These are phyloP conservation scores for Rhagonycha lutea DNA, from an alignment of 2,888 invertebrate genomes.

Conservation along the genomic window DNA sequence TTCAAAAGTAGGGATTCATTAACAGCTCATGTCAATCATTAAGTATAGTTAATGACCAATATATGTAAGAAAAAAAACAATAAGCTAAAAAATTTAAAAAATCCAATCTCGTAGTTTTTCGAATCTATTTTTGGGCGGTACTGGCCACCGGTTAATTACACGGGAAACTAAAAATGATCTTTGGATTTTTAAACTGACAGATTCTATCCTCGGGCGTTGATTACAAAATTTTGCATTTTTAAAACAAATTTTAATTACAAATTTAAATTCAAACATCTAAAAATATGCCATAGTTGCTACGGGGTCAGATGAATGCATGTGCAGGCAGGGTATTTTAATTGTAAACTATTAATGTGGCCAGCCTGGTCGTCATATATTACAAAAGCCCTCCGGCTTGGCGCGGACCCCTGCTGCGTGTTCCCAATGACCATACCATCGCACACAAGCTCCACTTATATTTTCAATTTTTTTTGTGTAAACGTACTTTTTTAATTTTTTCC, in stretches of 20 bases:
- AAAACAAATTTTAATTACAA: background rate
- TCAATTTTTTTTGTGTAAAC: conserved; percentile 20
- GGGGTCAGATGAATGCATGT: conserved; percentile 25
- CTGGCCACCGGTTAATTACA: conserved; percentile 51
- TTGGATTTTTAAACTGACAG: conserved; percentile 46
- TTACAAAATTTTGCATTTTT: conserved; percentile 29
- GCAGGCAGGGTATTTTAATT: conserved; percentile 45
- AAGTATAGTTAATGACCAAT: conserved; percentile 17
- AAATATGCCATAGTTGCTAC: background rate
- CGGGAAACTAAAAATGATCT: conserved; percentile 44
- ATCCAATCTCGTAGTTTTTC: conserved; percentile 32
- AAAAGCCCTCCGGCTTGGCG: conserved; percentile 48
- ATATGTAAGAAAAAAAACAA: conserved; percentile 23
- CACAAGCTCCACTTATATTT: conserved; percentile 24
- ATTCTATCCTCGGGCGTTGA: conserved; percentile 39
- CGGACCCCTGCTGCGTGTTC: conserved; percentile 50
- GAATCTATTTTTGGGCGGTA: conserved; percentile 40
- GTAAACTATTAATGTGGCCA: conserved; percentile 48
- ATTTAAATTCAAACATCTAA: background rate
- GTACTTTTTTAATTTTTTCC: conserved; percentile 17
- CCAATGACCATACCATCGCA: conserved; percentile 49
- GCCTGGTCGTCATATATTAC: conserved; percentile 52
- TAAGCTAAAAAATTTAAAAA: conserved; percentile 31
- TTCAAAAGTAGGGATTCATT: background rate
- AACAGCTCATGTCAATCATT: background rate